Conservation (phyloP, 2,888 invertebrate species). For the Rhimphoctona megacephalus region DNA sequence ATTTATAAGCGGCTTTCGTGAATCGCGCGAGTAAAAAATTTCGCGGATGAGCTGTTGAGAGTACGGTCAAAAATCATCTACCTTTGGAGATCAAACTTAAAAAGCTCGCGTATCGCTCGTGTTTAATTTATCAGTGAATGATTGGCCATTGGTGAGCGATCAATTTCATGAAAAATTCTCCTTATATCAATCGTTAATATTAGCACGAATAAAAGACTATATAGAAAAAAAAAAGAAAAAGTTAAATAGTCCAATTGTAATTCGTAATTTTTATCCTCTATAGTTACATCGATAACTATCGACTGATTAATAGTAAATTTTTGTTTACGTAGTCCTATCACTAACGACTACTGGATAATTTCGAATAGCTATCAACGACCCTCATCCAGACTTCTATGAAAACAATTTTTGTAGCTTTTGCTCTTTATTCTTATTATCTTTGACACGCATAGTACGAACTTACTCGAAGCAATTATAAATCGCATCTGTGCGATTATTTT, state of each 20-base stretch:
- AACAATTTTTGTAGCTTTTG: not conserved
- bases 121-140: not conserved
- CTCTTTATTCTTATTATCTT: not conserved
- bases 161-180: not conserved
- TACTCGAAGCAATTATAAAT: not conserved
- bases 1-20: slow-evolving; percentile 21
- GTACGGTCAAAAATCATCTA: not conserved
- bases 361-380: not conserved
- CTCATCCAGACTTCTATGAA: not conserved
- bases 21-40: not conserved
- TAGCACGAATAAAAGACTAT: not conserved
- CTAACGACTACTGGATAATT: slow-evolving; percentile 4
- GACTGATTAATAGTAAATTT: not conserved
- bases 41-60: not conserved
- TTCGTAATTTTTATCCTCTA: slow-evolving; percentile 10
- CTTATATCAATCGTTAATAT: not conserved
- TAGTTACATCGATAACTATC: not conserved
- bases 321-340: not conserved
- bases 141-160: not conserved
- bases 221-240: not conserved
- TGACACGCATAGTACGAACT: slow-evolving; percentile 25
- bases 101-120: not conserved
- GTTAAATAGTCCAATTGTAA: not conserved
- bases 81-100: not conserved
- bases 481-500: not conserved